Evolutionary conservation across 2,113 vertebrate genomes (phyloP), one percentile per base, ranked within the genome.

Genomic region (Sylvietta virens): DNA sequence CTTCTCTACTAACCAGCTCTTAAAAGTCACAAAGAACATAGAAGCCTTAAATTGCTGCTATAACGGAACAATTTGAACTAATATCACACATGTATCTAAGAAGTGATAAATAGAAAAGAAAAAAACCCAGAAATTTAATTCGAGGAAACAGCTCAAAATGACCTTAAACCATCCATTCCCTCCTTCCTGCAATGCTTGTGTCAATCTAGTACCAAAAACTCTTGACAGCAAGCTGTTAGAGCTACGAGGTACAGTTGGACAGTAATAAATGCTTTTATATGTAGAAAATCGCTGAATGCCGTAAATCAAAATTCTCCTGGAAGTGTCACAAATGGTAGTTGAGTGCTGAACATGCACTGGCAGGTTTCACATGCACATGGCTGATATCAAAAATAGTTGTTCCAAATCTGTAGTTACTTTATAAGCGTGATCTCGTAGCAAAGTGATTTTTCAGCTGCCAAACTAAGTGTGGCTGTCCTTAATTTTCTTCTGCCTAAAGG

Each of bases 391-490:
- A 86, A 91, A 87, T 48, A 91, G 81, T 40, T 81, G 22, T 61
- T 44, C 73, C 61, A 61, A 71, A 31, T 51, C 82, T 82, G 66
- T 35, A 67, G 40, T 80, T 72, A 76, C 15, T 88, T 72, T 80
- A 21, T 28, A 76, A 24, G 10, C 3, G 1, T 28, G 18, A 30
- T 28, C 79, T 62, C 1, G 0, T 22, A 78, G 79, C 56, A 58
- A 85, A 92, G 61, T 54, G 27, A 42, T 67, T 88, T 88, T 82
- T 94, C 83, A 91, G 62, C 71, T 92, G 86, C 77, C 83, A 94
- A 51, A 77, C 21, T 27, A 56, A 71, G 27, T 10, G 12, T 86
- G 54, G 21, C 10, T 92, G 33, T 88, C 61, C 44, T 88, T 76
- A 58, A 51, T 67, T 58, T 70, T 62, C 58, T 83, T 62, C 48